Evolutionary conservation across 2,113 vertebrate genomes (phyloP), one percentile per base, ranked within the genome.

Genomic region (Bucco capensis): DNA sequence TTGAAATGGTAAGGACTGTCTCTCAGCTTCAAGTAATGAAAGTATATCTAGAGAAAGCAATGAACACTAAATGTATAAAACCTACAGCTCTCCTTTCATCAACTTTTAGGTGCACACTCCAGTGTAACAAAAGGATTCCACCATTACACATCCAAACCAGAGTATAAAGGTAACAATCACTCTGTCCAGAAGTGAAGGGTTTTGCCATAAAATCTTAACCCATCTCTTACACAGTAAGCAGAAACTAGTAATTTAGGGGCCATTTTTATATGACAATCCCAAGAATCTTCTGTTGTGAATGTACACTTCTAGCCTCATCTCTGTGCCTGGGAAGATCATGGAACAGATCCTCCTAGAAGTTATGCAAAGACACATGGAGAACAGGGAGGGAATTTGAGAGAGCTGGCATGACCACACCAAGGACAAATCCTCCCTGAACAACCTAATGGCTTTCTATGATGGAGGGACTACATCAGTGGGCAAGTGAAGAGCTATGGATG

Each of bases 1-100:
- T 95, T 73, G 72, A 86, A 88, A 80, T 46, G 42, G 46, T 38
- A 82, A 94, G 72, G 25, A 72, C 24, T 83, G 10, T 37, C 30
- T 31, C 67, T 95, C 33, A 78, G 56, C 30, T 92, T 83, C 77
- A 92, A 66, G 35, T 24, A 83, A 57, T 37, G 71, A 87, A 87
- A 94, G 67, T 17, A 54, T 67, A 12, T 2, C 11, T 14, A 33
- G 60, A 60, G 33, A 92, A 88, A 83, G 51, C 58, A 64, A 62
- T 24, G 37, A 18, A 25, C 40, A 85, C 25, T n/a, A 91, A 66
- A 66, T 12, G 5, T 56, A 83, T n/a, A 70, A 91, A 77, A 72
- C 40, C 10, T 76, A 35, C 56, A 77, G 49, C 42, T 64, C 71
- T 66, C 92, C 84, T 95, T 95, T 96, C 87, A 88, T 61, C 92